A percentile compares a stretch with the other conserved stretches of the same genome.
These are phyloP conservation scores for Pinna nobilis DNA, from an alignment of 1,140 invertebrate genomes.

Conservation along the genomic window DNA sequence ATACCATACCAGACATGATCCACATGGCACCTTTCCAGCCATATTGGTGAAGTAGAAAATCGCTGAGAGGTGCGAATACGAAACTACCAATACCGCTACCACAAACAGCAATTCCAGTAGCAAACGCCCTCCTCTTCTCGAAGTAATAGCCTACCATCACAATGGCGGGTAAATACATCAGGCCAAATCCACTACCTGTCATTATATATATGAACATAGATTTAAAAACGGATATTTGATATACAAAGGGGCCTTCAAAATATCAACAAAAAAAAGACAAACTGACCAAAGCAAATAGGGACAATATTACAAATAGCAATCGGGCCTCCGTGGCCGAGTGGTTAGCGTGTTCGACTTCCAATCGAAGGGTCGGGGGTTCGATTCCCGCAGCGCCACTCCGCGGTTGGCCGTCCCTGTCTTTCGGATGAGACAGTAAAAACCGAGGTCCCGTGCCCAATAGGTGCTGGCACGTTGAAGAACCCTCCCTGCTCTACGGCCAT, in stretches of 20 bases:
- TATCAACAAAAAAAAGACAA: background rate
- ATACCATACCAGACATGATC: conserved; percentile 86
- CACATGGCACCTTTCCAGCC: conserved; percentile 84
- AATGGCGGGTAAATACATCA: conserved; percentile 98
- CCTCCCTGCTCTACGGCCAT: no score
- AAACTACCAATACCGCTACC: conserved; percentile 94
- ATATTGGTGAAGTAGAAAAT: conserved; percentile 78
- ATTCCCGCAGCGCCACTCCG: no score
- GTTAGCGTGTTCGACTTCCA: no score
- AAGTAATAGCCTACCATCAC: conserved; percentile 99
- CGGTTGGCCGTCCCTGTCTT: no score
- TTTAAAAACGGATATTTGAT: background rate
- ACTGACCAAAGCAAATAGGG: no score
- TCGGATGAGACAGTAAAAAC: no score
- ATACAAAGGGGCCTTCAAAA: background rate
- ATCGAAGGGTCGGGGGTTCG: no score
- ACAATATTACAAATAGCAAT: background rate
- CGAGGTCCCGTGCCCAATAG: no score
- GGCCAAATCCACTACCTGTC: conserved; percentile 93
- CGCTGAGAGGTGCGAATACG: conserved; percentile 82
- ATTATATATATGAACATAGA: no score
- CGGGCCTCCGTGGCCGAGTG: no score
- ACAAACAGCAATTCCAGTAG: conserved; percentile 98
- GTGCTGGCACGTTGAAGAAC: no score
- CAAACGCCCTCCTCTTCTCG: conserved; percentile 95